phyloP scores from a whole-genome alignment of 2,797 vertebrate genomes.

The Melanotaenia maccullochi region DNA sequence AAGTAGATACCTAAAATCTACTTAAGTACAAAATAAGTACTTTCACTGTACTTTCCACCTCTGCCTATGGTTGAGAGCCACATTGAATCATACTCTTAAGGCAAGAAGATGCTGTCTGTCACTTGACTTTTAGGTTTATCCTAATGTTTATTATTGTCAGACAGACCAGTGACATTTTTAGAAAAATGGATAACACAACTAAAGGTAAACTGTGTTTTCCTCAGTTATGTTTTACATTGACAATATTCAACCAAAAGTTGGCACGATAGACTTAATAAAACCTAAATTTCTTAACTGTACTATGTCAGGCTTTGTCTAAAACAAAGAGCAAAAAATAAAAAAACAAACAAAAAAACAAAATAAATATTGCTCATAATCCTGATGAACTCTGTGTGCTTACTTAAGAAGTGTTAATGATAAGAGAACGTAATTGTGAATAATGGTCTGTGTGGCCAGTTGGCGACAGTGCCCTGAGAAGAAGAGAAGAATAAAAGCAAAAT shows the following conservation, averaged over 20 bases:
- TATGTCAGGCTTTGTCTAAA: background rate
- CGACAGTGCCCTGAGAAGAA: background rate
- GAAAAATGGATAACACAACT: too few species aligned
- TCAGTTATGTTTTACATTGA: background rate
- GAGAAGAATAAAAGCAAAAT: constrained; percentile 26
- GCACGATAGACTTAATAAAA: background rate
- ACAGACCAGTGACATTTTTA: too few species aligned
- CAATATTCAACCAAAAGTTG: background rate
- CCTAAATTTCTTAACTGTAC: background rate
- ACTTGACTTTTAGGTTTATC: background rate
- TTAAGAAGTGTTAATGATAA: background rate
- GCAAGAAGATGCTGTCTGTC: too few species aligned
- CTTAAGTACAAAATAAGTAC: too few species aligned
- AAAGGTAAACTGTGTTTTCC: too few species aligned
- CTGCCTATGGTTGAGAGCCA: too few species aligned
- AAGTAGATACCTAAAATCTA: too few species aligned
- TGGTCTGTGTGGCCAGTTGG: background rate
- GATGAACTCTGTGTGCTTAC: background rate
- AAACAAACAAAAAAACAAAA: too few species aligned
- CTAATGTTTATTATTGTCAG: background rate
- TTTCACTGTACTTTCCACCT: too few species aligned
- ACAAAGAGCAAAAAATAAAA: background rate
- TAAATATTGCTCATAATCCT: background rate
- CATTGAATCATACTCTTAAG: too few species aligned
- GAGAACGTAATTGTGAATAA: background rate